A percentile compares a stretch with the other conserved stretches of the same genome.
Conservation (phyloP, 2,113 vertebrate species). For the Zapornia atra region DNA sequence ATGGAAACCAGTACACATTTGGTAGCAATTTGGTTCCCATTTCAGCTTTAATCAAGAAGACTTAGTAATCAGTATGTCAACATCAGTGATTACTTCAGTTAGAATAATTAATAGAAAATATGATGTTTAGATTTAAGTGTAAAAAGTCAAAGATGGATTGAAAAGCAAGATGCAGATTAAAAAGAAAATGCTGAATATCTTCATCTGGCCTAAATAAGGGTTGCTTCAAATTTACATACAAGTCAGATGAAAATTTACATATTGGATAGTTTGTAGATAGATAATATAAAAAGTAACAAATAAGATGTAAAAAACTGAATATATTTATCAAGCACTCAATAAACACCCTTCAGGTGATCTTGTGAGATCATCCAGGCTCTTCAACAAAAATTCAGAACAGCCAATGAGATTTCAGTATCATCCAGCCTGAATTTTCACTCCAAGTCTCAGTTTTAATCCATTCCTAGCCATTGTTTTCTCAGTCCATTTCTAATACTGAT, state of each 20-base stretch:
- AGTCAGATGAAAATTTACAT: not conserved
- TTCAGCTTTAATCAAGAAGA: constrained; percentile 71
- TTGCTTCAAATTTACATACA: not conserved
- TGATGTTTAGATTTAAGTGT: constrained; percentile 11
- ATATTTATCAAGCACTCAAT: not conserved
- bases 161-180: not conserved
- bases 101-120: constrained; percentile 62
- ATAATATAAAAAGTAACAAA: not conserved
- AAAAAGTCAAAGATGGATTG: constrained; percentile 1
- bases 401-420: not conserved
- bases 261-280: not conserved
- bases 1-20: constrained; percentile 66
- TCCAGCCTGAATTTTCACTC: not conserved
- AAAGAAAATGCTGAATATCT: not conserved
- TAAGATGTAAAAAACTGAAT: not conserved
- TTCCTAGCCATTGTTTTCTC: not conserved
- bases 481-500: not conserved
- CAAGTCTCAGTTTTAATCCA: not conserved
- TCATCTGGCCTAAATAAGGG: not conserved
- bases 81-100: constrained; percentile 47
- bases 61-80: constrained; percentile 65
- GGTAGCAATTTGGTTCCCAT: constrained; percentile 70
- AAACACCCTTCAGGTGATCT: not conserved
- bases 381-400: not conserved
- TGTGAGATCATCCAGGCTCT: not conserved